A percentile compares a stretch with the other conserved stretches of the same genome.
Conservation (phyloP, 2,797 vertebrate species). For the Gymnodraco acuticeps region DNA sequence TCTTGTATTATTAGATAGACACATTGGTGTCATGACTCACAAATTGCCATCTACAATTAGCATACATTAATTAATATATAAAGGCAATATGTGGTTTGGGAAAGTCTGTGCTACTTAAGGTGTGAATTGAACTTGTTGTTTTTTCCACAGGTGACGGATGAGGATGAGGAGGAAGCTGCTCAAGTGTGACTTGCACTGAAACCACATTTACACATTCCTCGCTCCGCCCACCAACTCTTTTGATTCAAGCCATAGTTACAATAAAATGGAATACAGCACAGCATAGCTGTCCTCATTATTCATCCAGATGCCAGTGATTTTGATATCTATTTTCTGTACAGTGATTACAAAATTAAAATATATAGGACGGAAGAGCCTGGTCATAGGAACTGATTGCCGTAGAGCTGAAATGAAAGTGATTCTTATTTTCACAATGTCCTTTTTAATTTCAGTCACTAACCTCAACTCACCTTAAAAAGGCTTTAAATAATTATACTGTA, state of each 20-base stretch:
- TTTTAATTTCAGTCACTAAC: slow-evolving; percentile 11
- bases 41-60: neutral
- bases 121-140: neutral
- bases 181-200: slow-evolving; percentile 59
- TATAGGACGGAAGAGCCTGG: neutral
- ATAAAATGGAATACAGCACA: slow-evolving; percentile 22
- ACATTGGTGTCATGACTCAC: neutral
- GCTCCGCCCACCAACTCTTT: neutral
- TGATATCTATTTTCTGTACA: slow-evolving; percentile 9
- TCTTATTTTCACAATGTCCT: slow-evolving; percentile 58
- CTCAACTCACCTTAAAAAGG: neutral
- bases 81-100: neutral
- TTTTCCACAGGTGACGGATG: slow-evolving; percentile 82
- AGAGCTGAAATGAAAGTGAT: slow-evolving; percentile 41
- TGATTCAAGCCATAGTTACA: slow-evolving; percentile 31
- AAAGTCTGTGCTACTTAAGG: neutral
- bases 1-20: neutral
- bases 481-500: slow-evolving; percentile 36
- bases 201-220: slow-evolving; percentile 51
- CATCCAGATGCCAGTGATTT: slow-evolving; percentile 23
- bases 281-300: slow-evolving; percentile 14
- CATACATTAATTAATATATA: neutral
- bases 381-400: slow-evolving; percentile 5
- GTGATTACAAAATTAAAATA: neutral
- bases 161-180: slow-evolving; percentile 75